Evolutionary conservation across 2,113 vertebrate genomes (phyloP).

Genomic region (Turdus rufiventris): DNA sequence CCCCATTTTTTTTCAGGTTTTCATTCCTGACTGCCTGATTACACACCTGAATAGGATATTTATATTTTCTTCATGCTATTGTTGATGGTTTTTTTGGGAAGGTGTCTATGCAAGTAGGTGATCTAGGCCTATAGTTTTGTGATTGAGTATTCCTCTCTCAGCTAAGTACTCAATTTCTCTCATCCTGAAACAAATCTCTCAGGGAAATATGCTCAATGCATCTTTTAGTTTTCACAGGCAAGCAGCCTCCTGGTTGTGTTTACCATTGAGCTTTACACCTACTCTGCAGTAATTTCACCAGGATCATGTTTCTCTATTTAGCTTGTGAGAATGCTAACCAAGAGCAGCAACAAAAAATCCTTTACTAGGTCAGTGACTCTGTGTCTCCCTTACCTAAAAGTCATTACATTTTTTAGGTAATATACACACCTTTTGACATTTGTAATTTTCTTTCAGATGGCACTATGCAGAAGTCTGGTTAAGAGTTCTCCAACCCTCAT

Average conservation of each 20-base stretch:
- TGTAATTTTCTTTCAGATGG: not conserved
- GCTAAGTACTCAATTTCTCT: not conserved
- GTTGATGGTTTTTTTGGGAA: not conserved
- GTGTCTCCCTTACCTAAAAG: fast-evolving
- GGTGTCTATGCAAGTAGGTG: not conserved
- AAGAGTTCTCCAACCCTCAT: not conserved
- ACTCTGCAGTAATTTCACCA: not conserved
- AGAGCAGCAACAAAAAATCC: not conserved
- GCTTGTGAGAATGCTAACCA: not conserved
- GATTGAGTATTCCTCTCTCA: not conserved
- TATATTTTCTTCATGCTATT: not conserved
- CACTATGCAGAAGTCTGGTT: not conserved
- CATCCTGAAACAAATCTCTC: not conserved
- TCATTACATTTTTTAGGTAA: not conserved
- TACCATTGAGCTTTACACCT: not conserved
- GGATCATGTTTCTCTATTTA: not conserved
- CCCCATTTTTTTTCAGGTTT: not conserved
- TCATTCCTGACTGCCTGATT: not conserved
- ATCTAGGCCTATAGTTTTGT: not conserved
- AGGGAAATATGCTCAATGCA: not conserved
- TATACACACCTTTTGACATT: not conserved
- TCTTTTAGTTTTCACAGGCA: not conserved
- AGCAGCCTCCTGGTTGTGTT: not conserved
- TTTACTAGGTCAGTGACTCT: not conserved
- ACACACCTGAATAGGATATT: not conserved